Percentiles rank a stretch among this genome's conserved stretches.
Conservation (phyloP, 1,140 invertebrate species). For the Trigoniulus corallinus region DNA sequence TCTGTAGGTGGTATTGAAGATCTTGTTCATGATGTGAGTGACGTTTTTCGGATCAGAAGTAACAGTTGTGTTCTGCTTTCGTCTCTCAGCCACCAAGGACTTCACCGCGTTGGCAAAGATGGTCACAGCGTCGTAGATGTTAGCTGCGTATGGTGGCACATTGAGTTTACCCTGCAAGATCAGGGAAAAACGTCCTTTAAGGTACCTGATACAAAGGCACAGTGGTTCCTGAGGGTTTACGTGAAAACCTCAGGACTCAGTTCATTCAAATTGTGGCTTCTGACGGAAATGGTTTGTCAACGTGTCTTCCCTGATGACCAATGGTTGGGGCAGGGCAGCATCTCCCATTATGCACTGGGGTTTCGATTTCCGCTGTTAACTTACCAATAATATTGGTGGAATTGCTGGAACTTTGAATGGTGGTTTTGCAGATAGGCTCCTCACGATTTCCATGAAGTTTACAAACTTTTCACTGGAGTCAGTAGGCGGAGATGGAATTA, state of each 20-base stretch:
- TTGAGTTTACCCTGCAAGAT: too few relatives aligned
- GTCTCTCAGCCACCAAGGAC: slow-evolving; percentile 42
- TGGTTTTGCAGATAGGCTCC: slow-evolving; percentile 28
- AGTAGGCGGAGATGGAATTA: slow-evolving; percentile 49
- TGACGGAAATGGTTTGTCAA: too few relatives aligned
- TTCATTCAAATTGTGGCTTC: too few relatives aligned
- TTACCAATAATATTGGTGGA: not conserved
- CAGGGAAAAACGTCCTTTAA: too few relatives aligned
- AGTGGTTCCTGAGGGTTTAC: not conserved
- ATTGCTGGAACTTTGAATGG: slow-evolving; percentile 53
- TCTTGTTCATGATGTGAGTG: slow-evolving; percentile 44
- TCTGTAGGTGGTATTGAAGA: slow-evolving; percentile 50
- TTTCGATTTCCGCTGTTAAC: too few relatives aligned
- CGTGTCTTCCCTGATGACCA: too few relatives aligned
- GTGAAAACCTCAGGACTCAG: not conserved
- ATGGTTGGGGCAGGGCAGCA: too few relatives aligned
- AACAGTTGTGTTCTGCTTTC: too few relatives aligned
- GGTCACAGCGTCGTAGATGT: slow-evolving; percentile 73
- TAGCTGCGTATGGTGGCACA: slow-evolving; percentile 67
- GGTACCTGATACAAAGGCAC: not conserved
- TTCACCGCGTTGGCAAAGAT: slow-evolving; percentile 65
- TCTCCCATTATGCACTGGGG: too few relatives aligned
- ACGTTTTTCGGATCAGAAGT: slow-evolving; percentile 46
- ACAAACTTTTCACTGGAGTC: slow-evolving; percentile 14
- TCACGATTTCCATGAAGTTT: slow-evolving; percentile 13